A percentile compares a stretch with the other conserved stretches of the same genome.
phyloP scores from a whole-genome alignment of 2,797 vertebrate genomes.

The Chelonia mydas region DNA sequence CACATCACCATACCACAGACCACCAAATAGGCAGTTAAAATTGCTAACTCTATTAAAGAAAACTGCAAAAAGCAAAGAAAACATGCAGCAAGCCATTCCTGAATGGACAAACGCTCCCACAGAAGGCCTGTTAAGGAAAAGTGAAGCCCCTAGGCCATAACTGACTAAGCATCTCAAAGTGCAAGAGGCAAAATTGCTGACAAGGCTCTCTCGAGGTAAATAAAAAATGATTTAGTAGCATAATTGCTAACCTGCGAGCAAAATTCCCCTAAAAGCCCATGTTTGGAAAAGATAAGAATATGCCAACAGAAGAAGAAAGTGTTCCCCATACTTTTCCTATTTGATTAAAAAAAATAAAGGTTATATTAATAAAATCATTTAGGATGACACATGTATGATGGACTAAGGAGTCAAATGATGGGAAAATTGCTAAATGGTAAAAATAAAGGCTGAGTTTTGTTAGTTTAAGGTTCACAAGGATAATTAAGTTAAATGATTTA shows the following conservation, averaged over 20 bases:
- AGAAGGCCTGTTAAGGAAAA: background rate
- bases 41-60: background rate
- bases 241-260: background rate
- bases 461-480: background rate
- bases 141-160: background rate
- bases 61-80: background rate
- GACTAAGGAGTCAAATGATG: background rate
- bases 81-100: background rate
- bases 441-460: background rate
- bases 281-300: background rate
- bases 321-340: background rate
- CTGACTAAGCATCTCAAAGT: background rate
- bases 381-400: background rate
- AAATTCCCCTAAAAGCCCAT: background rate
- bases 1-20: background rate
- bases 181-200: background rate
- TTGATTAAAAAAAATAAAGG: background rate
- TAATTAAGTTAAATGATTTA: background rate
- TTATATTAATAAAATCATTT: background rate
- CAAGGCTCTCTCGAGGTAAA: background rate
- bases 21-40: background rate
- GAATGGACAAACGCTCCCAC: background rate
- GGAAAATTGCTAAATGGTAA: background rate
- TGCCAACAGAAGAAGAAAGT: background rate
- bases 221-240: background rate